Conservation (phyloP, 2,888 invertebrate species). For the Rhagium mordax region DNA sequence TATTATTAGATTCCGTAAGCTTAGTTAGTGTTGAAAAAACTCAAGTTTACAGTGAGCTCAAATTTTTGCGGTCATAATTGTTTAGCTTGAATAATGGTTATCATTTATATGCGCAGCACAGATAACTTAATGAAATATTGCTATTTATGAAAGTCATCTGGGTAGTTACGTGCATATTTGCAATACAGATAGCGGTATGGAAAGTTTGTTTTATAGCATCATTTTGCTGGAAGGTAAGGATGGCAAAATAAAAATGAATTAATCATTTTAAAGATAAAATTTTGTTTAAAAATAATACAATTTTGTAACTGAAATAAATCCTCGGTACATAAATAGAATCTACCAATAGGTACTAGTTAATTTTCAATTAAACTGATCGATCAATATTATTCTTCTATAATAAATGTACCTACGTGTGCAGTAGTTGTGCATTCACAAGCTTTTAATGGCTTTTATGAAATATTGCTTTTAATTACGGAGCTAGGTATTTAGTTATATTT, state of each 20-base stretch:
- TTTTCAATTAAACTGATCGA: neutral
- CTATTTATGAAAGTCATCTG: neutral
- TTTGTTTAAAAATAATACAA: too few species aligned
- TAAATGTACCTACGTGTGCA: neutral
- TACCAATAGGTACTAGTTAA: too few species aligned
- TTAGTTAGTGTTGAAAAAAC: neutral
- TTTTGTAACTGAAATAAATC: too few species aligned
- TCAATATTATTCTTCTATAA: neutral
- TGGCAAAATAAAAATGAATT: too few species aligned
- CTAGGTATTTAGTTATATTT: neutral
- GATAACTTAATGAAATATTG: slow-evolving; percentile 1
- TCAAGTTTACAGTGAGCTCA: neutral
- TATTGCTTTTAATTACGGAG: neutral
- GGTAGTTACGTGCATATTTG: neutral
- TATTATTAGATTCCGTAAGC: neutral
- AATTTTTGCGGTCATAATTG: slow-evolving; percentile 18
- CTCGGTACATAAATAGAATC: too few species aligned
- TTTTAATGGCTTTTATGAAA: neutral
- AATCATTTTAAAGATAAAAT: too few species aligned
- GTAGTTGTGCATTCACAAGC: neutral
- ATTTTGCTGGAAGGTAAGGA: too few species aligned
- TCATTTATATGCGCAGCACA: slow-evolving; percentile 13
- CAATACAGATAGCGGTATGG: too few species aligned
- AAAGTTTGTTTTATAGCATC: too few species aligned
- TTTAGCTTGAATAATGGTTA: slow-evolving; percentile 15